phyloP scores from a whole-genome alignment of 2,797 vertebrate genomes.

The Acanthurus tractus region DNA sequence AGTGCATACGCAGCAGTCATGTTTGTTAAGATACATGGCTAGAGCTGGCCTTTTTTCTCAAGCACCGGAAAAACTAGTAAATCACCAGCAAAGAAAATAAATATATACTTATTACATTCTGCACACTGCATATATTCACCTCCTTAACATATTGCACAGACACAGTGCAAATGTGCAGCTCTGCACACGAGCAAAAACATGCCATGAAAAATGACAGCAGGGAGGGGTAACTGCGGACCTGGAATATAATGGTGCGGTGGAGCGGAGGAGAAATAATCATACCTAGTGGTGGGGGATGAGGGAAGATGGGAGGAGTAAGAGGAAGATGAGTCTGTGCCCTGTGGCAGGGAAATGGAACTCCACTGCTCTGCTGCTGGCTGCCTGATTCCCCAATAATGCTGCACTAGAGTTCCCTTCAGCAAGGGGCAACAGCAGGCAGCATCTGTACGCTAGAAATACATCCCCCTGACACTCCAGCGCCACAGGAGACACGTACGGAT shows the following conservation, averaged over 20 bases:
- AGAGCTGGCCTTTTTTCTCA: slow-evolving; percentile 67
- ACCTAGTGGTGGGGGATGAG: slow-evolving; percentile 77
- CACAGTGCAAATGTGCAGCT: slow-evolving; percentile 78
- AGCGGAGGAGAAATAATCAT: slow-evolving; percentile 85
- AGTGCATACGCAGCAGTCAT: slow-evolving; percentile 82
- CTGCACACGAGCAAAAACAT: slow-evolving; percentile 80
- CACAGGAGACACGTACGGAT: slow-evolving; percentile 38
- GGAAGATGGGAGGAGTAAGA: slow-evolving; percentile 70
- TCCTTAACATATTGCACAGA: slow-evolving; percentile 84
- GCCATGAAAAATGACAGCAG: slow-evolving; percentile 86
- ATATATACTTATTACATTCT: slow-evolving; percentile 86
- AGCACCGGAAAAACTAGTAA: slow-evolving; percentile 77
- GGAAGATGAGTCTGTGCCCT: slow-evolving; percentile 81
- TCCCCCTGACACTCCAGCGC: slow-evolving; percentile 34
- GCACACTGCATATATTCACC: slow-evolving; percentile 83
- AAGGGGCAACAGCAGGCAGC: slow-evolving; percentile 60
- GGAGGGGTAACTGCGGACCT: slow-evolving; percentile 81
- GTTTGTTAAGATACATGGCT: slow-evolving; percentile 83
- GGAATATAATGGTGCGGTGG: slow-evolving; percentile 80
- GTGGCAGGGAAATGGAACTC: slow-evolving; percentile 80
- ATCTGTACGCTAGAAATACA: slow-evolving; percentile 51
- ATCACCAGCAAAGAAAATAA: slow-evolving; percentile 85
- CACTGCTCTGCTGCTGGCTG: slow-evolving; percentile 72
- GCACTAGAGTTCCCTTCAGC: slow-evolving; percentile 71
- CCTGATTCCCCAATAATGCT: slow-evolving; percentile 73